Evolutionary conservation across 2,113 vertebrate species (phyloP).

Genomic region (Chloebia gouldiae): DNA sequence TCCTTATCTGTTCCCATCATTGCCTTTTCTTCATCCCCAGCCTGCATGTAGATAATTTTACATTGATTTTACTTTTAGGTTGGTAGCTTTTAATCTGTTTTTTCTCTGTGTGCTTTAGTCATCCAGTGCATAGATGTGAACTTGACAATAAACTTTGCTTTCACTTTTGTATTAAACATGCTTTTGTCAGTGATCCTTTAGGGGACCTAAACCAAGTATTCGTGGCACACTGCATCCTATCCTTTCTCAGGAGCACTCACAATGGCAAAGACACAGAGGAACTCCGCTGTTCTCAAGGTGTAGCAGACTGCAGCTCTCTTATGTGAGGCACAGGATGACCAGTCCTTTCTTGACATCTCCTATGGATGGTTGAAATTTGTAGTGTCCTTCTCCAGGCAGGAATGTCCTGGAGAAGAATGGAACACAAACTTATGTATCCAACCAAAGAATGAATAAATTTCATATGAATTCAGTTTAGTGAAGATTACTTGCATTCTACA

Average conservation of each 20-base stretch:
- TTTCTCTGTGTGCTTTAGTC: not conserved
- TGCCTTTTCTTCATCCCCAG: not conserved
- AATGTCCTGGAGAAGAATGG: not conserved
- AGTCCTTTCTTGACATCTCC: not conserved
- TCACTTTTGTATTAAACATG: not conserved
- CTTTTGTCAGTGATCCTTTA: not conserved
- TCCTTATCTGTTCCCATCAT: not conserved
- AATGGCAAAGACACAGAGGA: not conserved
- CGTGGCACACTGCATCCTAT: accelerated
- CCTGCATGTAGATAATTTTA: not conserved
- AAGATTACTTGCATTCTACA: not conserved
- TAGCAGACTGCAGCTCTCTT: not conserved
- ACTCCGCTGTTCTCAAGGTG: not conserved
- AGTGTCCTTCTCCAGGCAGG: not conserved
- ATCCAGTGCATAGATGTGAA: not conserved
- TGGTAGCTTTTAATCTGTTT: not conserved
- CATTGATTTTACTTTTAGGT: not conserved
- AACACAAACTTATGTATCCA: not conserved
- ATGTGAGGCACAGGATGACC: not conserved
- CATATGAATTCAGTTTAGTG: not conserved
- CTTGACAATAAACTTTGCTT: not conserved
- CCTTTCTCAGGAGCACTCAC: not conserved
- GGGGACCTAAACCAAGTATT: not conserved
- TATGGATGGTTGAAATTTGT: accelerated
- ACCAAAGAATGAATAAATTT: not conserved